A percentile compares a stretch with the other conserved stretches of the same genome.
phyloP scores from a whole-genome alignment of 2,888 invertebrate species.

The Clepsis dumicolana region DNA sequence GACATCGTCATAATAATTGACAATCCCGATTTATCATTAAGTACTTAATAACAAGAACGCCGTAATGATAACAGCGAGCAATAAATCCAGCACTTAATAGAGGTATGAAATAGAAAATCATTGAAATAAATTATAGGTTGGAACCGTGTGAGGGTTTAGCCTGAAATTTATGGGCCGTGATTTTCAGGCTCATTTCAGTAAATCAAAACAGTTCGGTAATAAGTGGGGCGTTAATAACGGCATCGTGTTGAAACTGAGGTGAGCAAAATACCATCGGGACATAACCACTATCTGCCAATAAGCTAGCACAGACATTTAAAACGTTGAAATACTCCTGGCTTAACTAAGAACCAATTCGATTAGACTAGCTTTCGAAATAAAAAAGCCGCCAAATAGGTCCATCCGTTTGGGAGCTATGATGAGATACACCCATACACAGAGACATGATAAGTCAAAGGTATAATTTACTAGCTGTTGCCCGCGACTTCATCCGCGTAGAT shows the following conservation, averaged over 20 bases:
- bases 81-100: constrained; percentile 47
- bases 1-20: too few relatives aligned
- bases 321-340: too few relatives aligned
- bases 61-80: constrained; percentile 8
- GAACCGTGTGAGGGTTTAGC: constrained; percentile 49
- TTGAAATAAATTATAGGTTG: constrained; percentile 69
- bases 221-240: constrained; percentile 27
- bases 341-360: too few relatives aligned
- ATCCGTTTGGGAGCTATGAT: too few relatives aligned
- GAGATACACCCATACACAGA: too few relatives aligned
- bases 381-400: too few relatives aligned
- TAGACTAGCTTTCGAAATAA: too few relatives aligned
- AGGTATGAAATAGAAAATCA: constrained; percentile 63
- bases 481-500: too few relatives aligned
- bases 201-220: constrained; percentile 40
- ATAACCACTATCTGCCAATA: background rate
- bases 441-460: too few relatives aligned
- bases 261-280: background rate
- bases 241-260: constrained; percentile 18
- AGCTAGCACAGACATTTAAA: too few relatives aligned
- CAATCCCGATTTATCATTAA: background rate
- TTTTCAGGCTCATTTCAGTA: constrained; percentile 44
- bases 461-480: too few relatives aligned
- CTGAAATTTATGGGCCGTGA: constrained; percentile 55
- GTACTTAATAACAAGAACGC: background rate